These are phyloP conservation scores for Oreocharis arfaki DNA, from an alignment of 2,113 vertebrate species.

Conservation along the genomic window DNA sequence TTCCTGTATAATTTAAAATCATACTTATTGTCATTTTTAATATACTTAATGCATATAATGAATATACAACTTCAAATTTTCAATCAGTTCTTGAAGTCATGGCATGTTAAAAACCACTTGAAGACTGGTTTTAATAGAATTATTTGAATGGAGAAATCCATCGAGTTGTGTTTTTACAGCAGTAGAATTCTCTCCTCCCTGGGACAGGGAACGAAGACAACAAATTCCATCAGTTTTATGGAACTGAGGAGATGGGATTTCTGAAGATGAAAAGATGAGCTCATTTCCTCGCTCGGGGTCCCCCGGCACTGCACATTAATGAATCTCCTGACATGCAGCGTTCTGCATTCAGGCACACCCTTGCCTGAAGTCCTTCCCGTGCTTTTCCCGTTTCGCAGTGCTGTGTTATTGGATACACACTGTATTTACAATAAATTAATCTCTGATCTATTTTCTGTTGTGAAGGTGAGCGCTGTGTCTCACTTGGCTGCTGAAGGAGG, in stretches of 20 bases:
- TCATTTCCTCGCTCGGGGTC: neutral
- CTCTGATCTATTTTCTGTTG: neutral
- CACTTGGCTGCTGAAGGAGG: neutral
- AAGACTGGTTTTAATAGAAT: neutral
- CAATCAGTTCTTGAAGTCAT: neutral
- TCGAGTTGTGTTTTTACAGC: neutral
- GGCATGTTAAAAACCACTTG: fast-evolving
- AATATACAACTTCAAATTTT: neutral
- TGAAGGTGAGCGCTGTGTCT: neutral
- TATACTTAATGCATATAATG: neutral
- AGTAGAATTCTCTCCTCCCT: neutral
- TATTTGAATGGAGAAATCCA: neutral
- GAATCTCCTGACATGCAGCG: neutral
- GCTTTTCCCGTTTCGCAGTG: fast-evolving
- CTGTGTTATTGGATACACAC: neutral
- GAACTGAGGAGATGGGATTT: neutral
- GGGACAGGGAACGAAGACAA: neutral
- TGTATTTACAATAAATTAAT: neutral
- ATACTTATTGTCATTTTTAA: neutral
- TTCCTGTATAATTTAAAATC: neutral
- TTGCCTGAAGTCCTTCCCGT: neutral
- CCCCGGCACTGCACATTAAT: neutral
- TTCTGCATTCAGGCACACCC: neutral
- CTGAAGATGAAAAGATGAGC: neutral
- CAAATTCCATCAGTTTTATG: neutral